A percentile compares a stretch with the other conserved stretches of the same genome.
Conservation (phyloP, 2,888 invertebrate genomes). For the Metopia argyrocephala region DNA sequence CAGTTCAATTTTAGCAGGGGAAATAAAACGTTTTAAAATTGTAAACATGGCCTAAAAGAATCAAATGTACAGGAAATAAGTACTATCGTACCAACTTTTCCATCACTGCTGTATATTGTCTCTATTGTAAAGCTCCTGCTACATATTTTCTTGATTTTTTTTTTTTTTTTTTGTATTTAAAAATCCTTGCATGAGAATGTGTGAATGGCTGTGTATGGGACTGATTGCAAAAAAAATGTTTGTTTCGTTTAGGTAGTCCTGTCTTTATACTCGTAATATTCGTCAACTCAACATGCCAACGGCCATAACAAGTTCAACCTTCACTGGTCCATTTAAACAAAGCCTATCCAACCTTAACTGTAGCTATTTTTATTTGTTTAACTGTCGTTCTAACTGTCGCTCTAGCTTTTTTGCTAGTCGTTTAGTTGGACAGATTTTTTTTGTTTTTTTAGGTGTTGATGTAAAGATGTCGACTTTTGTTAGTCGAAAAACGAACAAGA, state of each 20-base stretch:
- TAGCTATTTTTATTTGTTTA: not conserved
- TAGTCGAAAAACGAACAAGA: slow-evolving; percentile 40
- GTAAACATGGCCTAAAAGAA: no score
- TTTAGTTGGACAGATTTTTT: slow-evolving; percentile 20
- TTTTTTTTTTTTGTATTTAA: no score
- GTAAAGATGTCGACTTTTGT: slow-evolving; percentile 52
- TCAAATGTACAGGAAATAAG: no score
- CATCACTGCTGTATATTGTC: no score
- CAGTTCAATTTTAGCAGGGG: no score
- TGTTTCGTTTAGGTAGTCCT: slow-evolving; percentile 75
- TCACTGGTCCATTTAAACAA: slow-evolving; percentile 19
- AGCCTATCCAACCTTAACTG: not conserved
- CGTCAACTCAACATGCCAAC: slow-evolving; percentile 74
- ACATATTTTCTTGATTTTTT: no score
- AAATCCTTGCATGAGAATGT: slow-evolving; percentile 4
- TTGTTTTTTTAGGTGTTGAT: slow-evolving; percentile 36
- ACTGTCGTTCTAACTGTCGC: slow-evolving; percentile 5
- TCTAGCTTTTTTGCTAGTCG: not conserved
- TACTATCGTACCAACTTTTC: not conserved
- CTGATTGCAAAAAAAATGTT: slow-evolving; percentile 71
- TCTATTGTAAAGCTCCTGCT: no score
- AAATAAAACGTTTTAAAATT: no score
- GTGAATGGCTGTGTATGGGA: not conserved
- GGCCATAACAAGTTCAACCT: slow-evolving; percentile 59
- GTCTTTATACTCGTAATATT: slow-evolving; percentile 76